Conservation (phyloP, 2,113 vertebrate species). For the Corythoichthys intestinalis region DNA sequence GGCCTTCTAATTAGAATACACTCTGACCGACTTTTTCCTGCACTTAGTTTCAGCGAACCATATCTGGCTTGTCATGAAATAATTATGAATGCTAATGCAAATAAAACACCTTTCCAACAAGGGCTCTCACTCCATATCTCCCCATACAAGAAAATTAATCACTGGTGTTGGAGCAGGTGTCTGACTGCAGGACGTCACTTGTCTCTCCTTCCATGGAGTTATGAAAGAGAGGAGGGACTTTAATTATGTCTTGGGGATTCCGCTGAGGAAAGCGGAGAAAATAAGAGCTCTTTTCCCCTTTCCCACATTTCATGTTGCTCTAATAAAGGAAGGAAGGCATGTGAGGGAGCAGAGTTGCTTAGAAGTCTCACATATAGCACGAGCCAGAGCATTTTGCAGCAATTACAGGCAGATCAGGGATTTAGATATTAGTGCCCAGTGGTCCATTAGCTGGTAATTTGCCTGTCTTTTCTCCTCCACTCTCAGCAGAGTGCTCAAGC, state of each 20-base stretch:
- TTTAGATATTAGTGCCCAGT: slow-evolving; percentile 72
- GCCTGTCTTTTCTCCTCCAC: slow-evolving; percentile 58
- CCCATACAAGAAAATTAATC: slow-evolving; percentile 62
- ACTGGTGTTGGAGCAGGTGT: slow-evolving; percentile 38
- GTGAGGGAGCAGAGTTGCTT: slow-evolving; percentile 40
- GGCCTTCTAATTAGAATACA: slow-evolving; percentile 90
- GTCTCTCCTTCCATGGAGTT: slow-evolving; percentile 46
- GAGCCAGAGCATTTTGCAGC: slow-evolving; percentile 63
- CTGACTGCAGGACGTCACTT: slow-evolving; percentile 69
- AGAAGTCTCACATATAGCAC: slow-evolving; percentile 60
- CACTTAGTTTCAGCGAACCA: slow-evolving; percentile 87
- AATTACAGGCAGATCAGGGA: slow-evolving; percentile 71
- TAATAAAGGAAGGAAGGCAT: slow-evolving; percentile 57
- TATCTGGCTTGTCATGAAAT: slow-evolving; percentile 98
- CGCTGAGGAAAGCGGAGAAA: slow-evolving; percentile 49
- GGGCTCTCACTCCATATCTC: slow-evolving; percentile 49
- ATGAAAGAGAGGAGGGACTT: slow-evolving; percentile 58
- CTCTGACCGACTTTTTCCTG: slow-evolving; percentile 84
- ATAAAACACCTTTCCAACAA: slow-evolving; percentile 87
- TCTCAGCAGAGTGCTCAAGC: slow-evolving; percentile 51
- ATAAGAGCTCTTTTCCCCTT: slow-evolving; percentile 32
- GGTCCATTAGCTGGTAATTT: slow-evolving; percentile 74
- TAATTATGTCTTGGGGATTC: slow-evolving; percentile 70
- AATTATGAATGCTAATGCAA: slow-evolving; percentile 98
- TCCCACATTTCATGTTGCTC: slow-evolving; percentile 52